Conservation (phyloP, 2,888 invertebrate genomes). For the Perdita meconis region DNA sequence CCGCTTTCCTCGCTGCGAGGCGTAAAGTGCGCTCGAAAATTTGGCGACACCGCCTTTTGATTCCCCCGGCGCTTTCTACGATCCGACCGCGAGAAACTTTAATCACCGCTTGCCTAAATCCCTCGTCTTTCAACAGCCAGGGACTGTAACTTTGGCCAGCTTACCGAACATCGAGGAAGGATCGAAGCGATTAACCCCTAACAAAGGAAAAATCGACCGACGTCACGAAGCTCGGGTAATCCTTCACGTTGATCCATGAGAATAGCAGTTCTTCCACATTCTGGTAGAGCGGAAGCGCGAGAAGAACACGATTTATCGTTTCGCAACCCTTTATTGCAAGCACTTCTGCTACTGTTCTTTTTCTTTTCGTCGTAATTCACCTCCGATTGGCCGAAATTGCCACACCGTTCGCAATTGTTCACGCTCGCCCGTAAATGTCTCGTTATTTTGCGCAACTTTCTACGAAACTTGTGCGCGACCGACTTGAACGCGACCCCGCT, state of each 20-base stretch:
- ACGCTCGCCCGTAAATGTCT: background rate
- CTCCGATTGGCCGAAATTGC: constrained; percentile 3
- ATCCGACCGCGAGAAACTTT: background rate
- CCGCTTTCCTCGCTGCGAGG: no score
- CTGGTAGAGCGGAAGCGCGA: background rate
- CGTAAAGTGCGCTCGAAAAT: no score
- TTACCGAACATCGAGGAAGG: background rate
- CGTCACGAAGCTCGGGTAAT: constrained; percentile 13
- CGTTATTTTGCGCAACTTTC: background rate
- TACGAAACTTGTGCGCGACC: background rate
- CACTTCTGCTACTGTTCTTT: background rate
- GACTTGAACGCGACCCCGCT: background rate
- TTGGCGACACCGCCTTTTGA: no score
- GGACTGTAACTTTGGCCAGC: background rate
- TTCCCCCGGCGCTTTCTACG: background rate
- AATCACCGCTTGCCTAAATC: background rate
- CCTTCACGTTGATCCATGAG: background rate
- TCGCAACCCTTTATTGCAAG: background rate
- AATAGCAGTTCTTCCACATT: constrained; percentile 11
- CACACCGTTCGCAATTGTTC: constrained; percentile 18
- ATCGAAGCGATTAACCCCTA: constrained; percentile 23
- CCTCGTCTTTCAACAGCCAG: background rate
- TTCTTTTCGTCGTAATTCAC: background rate
- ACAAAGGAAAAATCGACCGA: constrained; percentile 31
- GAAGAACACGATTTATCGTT: constrained; percentile 34